Evolutionary conservation across 2,113 vertebrate genomes (phyloP).

Genomic region (Melozone crissalis): DNA sequence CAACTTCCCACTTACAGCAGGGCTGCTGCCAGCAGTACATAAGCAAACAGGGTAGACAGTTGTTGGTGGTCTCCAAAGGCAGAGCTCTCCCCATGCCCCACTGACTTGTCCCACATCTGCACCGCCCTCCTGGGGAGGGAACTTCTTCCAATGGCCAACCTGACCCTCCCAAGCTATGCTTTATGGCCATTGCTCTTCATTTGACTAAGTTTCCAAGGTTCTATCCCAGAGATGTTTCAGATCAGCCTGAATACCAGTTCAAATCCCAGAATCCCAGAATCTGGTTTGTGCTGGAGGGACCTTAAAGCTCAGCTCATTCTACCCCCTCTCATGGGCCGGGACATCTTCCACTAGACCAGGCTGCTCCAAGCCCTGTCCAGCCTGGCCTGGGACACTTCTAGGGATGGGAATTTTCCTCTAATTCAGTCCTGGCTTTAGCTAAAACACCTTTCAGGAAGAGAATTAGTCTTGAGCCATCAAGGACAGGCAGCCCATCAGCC

Average conservation of each 20-base stretch:
- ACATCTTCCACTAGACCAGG: neutral
- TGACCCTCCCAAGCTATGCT: neutral
- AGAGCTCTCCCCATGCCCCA: neutral
- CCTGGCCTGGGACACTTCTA: neutral
- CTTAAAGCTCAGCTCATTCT: neutral
- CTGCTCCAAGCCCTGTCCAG: neutral
- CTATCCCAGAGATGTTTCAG: neutral
- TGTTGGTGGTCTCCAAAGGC: neutral
- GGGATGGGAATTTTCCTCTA: neutral
- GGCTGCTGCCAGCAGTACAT: neutral
- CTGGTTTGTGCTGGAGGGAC: neutral
- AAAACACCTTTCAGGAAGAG: neutral
- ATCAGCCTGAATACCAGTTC: neutral
- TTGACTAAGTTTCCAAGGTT: neutral
- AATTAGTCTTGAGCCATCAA: neutral
- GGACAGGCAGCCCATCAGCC: neutral
- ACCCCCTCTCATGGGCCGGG: neutral
- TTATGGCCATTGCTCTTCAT: neutral
- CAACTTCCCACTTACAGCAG: rapidly evolving
- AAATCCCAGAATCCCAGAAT: neutral
- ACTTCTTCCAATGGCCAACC: rapidly evolving
- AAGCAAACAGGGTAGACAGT: neutral
- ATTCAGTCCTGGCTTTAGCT: neutral
- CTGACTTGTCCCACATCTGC: neutral
- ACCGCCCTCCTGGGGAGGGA: neutral